Evolutionary conservation across 2,113 vertebrate genomes (phyloP).

Genomic region (Engystomops pustulosus): DNA sequence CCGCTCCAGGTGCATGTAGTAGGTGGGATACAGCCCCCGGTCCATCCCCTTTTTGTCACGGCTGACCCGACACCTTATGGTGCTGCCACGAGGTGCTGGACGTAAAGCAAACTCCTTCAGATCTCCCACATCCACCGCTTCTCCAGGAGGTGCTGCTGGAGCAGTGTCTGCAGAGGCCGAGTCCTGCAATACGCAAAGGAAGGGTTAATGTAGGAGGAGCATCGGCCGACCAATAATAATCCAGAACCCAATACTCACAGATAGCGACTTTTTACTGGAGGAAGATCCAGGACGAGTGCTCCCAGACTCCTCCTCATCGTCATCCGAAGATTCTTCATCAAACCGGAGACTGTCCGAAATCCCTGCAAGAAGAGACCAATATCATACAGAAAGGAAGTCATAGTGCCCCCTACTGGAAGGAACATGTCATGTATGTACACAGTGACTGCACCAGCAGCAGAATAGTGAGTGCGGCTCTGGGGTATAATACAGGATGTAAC

Average conservation of each 20-base stretch:
- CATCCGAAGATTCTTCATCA: constrained; percentile 85
- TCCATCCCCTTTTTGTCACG: constrained; percentile 97
- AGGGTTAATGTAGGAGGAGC: not conserved
- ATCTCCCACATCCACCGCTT: constrained; percentile 80
- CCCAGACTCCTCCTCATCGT: constrained; percentile 71
- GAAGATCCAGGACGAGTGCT: constrained; percentile 80
- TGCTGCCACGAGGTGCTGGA: constrained; percentile 86
- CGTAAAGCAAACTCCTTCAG: constrained; percentile 87
- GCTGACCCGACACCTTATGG: constrained; percentile 88
- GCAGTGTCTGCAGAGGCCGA: constrained; percentile 17
- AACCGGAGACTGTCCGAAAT: constrained; percentile 92
- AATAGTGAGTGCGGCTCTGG: not conserved
- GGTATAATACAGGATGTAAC: not conserved
- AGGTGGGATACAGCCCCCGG: constrained; percentile 92
- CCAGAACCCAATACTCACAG: constrained; percentile 69
- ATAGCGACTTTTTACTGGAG: constrained; percentile 78
- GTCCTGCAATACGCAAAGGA: not conserved
- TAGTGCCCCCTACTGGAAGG: not conserved
- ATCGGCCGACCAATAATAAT: not conserved
- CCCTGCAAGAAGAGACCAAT: constrained; percentile 69
- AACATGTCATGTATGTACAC: too few species aligned
- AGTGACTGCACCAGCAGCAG: not conserved
- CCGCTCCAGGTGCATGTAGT: constrained; percentile 95
- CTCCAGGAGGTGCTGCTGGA: not conserved
- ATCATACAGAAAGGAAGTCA: not conserved